Base-by-base conservation (phyloP, 2,888 invertebrate genomes). In the Drosophila nigricruria region DNA sequence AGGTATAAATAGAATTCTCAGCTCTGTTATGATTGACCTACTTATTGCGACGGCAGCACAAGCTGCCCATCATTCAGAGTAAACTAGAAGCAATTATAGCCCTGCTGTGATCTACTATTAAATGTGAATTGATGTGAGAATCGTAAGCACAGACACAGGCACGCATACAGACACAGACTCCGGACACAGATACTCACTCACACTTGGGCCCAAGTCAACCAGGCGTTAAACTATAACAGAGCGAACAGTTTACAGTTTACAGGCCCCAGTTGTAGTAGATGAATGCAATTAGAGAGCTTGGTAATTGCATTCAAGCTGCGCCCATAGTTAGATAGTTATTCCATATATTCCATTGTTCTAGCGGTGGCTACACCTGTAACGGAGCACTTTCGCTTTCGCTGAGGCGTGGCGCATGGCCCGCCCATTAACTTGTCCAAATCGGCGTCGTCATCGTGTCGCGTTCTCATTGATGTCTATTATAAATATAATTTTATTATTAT, bases 191-290 rank as follows among this genome's bases (percentile, higher is more conserved):
- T 10, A 47, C 18, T 47, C n/a, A 58, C 34, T 6, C 23, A 38
- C 14, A 56, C 12, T 57, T 25, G 49, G 27, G 47, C 49, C 66
- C 61, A 45, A 65, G 52, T 57, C 73, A 70, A 58, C 73, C 70
- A 82, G 83, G 77, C 83, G 88, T 81, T 77, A 83, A 84, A 88
- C 81, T 82, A 71, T 71, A 80, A 70, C 76, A 76, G 63, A 76
- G 57, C 79, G 69, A 72, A 59, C 81, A 73, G 72, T 59, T 84
- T 30, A 49, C 50, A 20, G 50, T 34, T 52, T 67, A 88, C 71
- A 74, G 64, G 67, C 79, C 67, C 73, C 70, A 79, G 58, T 62
- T 78, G 36, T 16, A 52, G n/a, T 34, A 53, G 71, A 34, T 66
- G 66, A 47, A 66, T 72, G 65, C 58, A 72, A 67, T 77, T 67